These are phyloP conservation scores for Habropoda laboriosa DNA, from an alignment of 1,140 invertebrate genomes.

Conservation along the genomic window DNA sequence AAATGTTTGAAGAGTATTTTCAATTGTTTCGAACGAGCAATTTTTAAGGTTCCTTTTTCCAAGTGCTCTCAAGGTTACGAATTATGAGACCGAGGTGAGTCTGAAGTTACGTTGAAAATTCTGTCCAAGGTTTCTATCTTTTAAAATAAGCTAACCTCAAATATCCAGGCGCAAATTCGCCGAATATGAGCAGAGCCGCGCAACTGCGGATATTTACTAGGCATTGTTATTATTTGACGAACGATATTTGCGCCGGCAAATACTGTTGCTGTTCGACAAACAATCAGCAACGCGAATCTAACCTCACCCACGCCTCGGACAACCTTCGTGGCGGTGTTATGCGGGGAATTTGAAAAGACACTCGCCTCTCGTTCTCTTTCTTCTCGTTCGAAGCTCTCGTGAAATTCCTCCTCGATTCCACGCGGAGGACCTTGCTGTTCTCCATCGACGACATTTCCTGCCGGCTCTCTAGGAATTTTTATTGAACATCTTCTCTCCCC, in stretches of 20 bases:
- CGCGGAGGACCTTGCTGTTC: not conserved
- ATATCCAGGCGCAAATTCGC: too few relatives aligned
- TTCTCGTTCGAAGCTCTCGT: not conserved
- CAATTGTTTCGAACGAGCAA: too few relatives aligned
- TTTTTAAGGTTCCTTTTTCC: too few relatives aligned
- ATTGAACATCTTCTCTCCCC: conserved; percentile 15
- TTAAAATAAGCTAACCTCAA: too few relatives aligned
- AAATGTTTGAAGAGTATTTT: too few relatives aligned
- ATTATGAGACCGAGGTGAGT: too few relatives aligned
- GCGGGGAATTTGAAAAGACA: conserved; percentile 23
- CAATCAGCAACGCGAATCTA: too few relatives aligned
- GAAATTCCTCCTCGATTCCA: conserved; percentile 12
- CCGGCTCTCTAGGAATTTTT: conserved; percentile 46
- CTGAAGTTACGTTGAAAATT: too few relatives aligned
- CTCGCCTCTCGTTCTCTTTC: not conserved
- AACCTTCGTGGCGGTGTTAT: not conserved
- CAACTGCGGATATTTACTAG: not conserved
- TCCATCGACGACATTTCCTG: conserved; percentile 14
- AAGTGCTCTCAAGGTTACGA: too few relatives aligned
- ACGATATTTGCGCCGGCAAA: not conserved
- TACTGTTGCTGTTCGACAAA: not conserved
- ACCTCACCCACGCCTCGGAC: not conserved
- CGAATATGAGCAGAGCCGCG: too few relatives aligned
- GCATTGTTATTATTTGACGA: not conserved
- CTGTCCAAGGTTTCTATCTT: too few relatives aligned